Base-by-base conservation (phyloP, 2,888 invertebrate species). In the Drosophila sordidula region DNA sequence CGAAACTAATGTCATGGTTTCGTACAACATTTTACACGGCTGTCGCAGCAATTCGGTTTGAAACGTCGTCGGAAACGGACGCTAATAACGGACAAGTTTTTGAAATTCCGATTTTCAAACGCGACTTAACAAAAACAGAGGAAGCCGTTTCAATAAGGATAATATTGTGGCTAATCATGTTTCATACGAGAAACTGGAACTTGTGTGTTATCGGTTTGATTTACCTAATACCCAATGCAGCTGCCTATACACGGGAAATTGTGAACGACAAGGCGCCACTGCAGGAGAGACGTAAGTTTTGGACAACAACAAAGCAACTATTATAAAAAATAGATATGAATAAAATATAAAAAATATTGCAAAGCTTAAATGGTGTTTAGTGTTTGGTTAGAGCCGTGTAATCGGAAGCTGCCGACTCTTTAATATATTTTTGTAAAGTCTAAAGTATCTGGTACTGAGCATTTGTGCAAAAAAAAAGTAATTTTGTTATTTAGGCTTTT, bases 251-350 rank as follows among this genome's bases (percentile, higher is more conserved):
- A 12, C 85, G 92, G 8, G 89, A 92, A 81, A 91, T 92, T 56
- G 72, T 91, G 4, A 92, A 92, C 58, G 83, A 91, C 73, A 89
- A 91, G 25, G 93, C 93, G 22, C 90, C 93, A 39, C 82, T 93
- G 51, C 90, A 90, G 72, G 91, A 92, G 80, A 91, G 91, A 90
- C 93, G 93, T 93, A 92, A 93, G 93, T 85, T 11, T 5, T 25
- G 5, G n/a, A 8, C 2, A 34, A 18, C 18, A 18, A 18, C 18
- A 18, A 18, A 18, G 18, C 18, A 2, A 12, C 12, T 6, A 6
- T 45, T 4, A 14, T n/a, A 14, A 8, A 29, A 0, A 29, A 11
- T 4, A 41, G 9, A 22, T 12, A 11, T 3, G 22, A 12, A 12
- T 11, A 8, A 47, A 52, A 34, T 36, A 45, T 11, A 2, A 16